Conservation (phyloP, 1,140 invertebrate genomes). For the Planococcus citri region DNA sequence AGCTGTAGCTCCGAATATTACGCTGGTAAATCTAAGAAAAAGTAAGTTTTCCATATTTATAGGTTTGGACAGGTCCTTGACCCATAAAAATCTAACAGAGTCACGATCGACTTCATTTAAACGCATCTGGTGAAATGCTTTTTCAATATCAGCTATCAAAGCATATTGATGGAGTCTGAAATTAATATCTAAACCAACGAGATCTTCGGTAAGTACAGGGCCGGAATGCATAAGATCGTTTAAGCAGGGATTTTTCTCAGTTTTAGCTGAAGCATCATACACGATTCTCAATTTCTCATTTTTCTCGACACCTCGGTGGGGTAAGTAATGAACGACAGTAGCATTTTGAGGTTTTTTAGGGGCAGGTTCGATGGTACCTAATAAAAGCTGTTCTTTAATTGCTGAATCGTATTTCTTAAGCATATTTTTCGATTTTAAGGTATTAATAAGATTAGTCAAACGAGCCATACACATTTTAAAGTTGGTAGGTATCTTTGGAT, state of each 20-base stretch:
- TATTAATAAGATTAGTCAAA: too few species aligned
- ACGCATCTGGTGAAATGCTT: neutral
- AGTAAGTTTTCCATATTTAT: neutral
- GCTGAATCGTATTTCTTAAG: too few species aligned
- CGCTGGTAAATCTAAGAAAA: neutral
- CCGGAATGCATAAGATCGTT: neutral
- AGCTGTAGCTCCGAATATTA: neutral
- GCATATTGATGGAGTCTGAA: neutral
- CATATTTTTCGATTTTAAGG: too few species aligned
- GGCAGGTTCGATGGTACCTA: too few species aligned
- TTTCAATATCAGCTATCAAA: neutral
- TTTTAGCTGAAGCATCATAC: neutral
- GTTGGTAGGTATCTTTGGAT: too few species aligned
- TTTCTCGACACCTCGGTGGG: neutral
- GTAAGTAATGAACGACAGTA: constrained; percentile 1
- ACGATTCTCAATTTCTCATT: neutral
- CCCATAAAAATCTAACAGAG: neutral
- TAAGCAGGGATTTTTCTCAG: neutral
- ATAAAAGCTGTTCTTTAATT: too few species aligned
- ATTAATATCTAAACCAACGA: neutral
- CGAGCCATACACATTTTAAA: too few species aligned
- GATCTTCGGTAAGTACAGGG: neutral
- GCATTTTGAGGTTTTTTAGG: too few species aligned
- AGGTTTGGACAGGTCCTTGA: neutral
- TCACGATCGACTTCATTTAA: neutral